phyloP scores from a whole-genome alignment of 1,140 invertebrate species.

The Colletes latitarsis region DNA sequence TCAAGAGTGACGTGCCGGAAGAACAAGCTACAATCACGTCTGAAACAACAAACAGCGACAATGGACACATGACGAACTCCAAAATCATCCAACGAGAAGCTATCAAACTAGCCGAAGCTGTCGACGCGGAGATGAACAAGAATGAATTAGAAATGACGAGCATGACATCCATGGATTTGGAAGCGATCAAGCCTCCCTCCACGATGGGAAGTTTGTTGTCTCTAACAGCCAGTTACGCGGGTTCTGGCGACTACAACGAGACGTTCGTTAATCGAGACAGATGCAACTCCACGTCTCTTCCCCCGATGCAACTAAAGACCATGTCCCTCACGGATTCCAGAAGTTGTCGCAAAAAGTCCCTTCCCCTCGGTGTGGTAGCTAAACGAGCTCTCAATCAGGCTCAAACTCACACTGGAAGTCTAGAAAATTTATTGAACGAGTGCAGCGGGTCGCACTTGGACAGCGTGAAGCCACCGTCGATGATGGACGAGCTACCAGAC shows the following conservation, averaged over 20 bases:
- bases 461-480: constrained; percentile 90
- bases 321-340: constrained; percentile 63
- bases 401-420: constrained; percentile 82
- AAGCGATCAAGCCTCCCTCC: constrained; percentile 90
- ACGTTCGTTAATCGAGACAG: constrained; percentile 67
- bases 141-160: constrained; percentile 73
- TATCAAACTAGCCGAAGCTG: constrained; percentile 85
- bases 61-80: constrained; percentile 83
- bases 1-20: constrained; percentile 83
- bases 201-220: constrained; percentile 86
- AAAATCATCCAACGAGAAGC: constrained; percentile 88
- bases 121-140: constrained; percentile 84
- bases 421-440: constrained; percentile 83
- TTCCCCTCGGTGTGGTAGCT: constrained; percentile 86
- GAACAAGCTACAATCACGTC: constrained; percentile 48
- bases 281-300: constrained; percentile 70
- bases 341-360: constrained; percentile 83
- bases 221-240: constrained; percentile 82
- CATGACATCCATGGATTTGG: constrained; percentile 84
- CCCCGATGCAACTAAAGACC: constrained; percentile 53
- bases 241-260: constrained; percentile 60
- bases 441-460: constrained; percentile 86
- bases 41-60: constrained; percentile 48
- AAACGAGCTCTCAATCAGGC: constrained; percentile 84
- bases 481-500: constrained; percentile 89